Base-by-base conservation (phyloP, 2,888 invertebrate species). In the Thereva unica region DNA sequence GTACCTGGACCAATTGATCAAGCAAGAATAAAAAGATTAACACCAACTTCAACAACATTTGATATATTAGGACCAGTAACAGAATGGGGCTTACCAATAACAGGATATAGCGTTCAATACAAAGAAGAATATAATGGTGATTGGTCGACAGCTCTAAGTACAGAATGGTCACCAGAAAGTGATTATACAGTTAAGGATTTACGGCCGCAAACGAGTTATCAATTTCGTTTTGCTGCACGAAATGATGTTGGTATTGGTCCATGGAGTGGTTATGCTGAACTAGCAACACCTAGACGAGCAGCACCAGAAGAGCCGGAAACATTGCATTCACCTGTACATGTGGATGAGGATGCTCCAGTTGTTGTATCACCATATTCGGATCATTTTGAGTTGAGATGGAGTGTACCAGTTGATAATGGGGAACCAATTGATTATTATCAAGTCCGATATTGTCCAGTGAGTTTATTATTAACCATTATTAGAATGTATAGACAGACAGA, bases 341-440 rank as follows among this genome's bases (percentile, higher is more conserved):
- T 82, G 54, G 80, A 81, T 64, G 78, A 79, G 66, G 80, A 82
- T 54, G 83, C 84, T 35, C 79, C 79, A 3, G 83, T 85, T 10
- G 83, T 85, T 0, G 78, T 81, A 4, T 89, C 89, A 47, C 84
- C 84, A 49, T 93, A 87, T 78, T 89, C 89, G 37, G 89, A 92
- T 80, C 89, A 88, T 76, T 93, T 88, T 77, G 91, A 93, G 76
- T 79, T 95, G 23, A 85, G 88, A 76, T 95, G 95, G 95, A 87
- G 87, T 74, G 87, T 90, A 59, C 94, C 95, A 0, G 88, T 89
- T 61, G 91, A 95, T 77, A 95, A 95, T 80, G 95, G 95, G 5
- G 93, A 93, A 80, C 90, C 89, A 37, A 94, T 95, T 75, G 90
- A 92, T 76, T 84, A 84, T 78, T 95, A 94, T 80, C 85, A 89